Conservation (phyloP, 2,113 vertebrate genomes). For the Micronycteris hirsuta region DNA sequence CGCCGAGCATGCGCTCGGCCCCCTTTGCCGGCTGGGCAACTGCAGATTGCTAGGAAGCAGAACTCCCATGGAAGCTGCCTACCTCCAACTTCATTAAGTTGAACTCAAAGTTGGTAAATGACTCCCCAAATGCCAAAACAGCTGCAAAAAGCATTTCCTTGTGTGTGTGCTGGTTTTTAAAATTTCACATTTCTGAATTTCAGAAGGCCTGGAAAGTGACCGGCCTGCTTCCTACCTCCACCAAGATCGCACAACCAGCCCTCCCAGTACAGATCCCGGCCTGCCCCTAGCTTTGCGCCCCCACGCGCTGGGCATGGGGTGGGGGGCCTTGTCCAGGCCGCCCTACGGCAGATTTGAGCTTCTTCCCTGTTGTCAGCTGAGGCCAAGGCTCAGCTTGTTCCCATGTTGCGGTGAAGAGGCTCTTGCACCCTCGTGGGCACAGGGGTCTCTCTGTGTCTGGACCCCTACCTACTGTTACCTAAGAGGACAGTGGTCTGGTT, state of each 20-base stretch:
- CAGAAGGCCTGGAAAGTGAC: slow-evolving; percentile 27
- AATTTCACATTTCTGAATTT: slow-evolving; percentile 42
- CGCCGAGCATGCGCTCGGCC: not conserved
- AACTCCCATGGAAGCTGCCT: slow-evolving; percentile 58
- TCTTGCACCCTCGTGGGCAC: not conserved
- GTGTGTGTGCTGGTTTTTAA: slow-evolving; percentile 30
- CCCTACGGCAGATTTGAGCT: not conserved
- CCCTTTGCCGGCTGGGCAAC: slow-evolving; percentile 18
- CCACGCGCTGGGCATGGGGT: accelerated
- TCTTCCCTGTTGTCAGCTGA: not conserved
- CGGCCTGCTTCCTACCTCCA: not conserved
- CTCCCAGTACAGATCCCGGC: not conserved
- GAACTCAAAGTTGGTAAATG: slow-evolving; percentile 66
- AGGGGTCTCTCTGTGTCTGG: not conserved
- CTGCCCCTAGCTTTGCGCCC: not conserved
- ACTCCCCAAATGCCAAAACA: slow-evolving; percentile 64
- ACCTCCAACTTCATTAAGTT: slow-evolving; percentile 66
- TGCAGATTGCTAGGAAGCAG: slow-evolving; percentile 44
- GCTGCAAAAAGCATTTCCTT: slow-evolving; percentile 40
- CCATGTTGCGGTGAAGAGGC: not conserved
- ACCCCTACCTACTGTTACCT: not conserved
- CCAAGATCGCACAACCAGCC: not conserved
- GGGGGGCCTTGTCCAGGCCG: not conserved
- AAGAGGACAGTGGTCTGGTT: not conserved
- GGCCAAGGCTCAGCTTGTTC: not conserved